phyloP scores from a whole-genome alignment of 2,113 vertebrate species.

The Tringa solitaria region DNA sequence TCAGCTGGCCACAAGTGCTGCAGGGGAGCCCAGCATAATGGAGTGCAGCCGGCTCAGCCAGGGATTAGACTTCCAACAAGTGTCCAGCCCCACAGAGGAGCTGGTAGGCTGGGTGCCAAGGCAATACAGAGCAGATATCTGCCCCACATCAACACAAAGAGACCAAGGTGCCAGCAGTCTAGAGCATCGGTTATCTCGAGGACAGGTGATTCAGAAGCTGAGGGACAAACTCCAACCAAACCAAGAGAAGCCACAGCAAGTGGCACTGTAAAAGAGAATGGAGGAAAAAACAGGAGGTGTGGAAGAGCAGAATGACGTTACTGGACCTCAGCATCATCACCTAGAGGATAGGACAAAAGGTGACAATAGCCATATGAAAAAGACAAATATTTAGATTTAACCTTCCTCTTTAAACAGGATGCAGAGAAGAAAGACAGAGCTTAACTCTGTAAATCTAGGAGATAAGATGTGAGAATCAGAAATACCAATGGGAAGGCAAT shows the following conservation, averaged over 20 bases:
- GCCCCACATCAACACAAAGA: not conserved
- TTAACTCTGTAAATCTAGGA: not conserved
- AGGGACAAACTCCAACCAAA: not conserved
- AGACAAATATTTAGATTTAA: not conserved
- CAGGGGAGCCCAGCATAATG: fast-evolving
- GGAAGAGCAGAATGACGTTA: not conserved
- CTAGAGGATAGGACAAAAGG: not conserved
- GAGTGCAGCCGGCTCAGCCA: not conserved
- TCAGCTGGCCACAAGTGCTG: not conserved
- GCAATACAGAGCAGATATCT: not conserved
- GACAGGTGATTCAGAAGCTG: not conserved
- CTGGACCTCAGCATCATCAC: not conserved
- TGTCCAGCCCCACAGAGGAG: not conserved
- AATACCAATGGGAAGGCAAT: not conserved
- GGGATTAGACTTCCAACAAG: not conserved
- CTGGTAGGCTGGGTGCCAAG: no score
- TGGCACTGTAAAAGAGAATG: not conserved
- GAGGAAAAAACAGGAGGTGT: not conserved
- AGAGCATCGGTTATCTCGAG: not conserved
- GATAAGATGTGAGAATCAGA: not conserved
- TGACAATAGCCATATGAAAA: not conserved
- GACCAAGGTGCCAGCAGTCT: not conserved
- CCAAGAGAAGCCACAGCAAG: not conserved
- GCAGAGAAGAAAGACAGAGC: not conserved
- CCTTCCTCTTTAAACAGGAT: not conserved